Conservation (phyloP, 2,888 invertebrate genomes). For the Tinea semifulvella region DNA sequence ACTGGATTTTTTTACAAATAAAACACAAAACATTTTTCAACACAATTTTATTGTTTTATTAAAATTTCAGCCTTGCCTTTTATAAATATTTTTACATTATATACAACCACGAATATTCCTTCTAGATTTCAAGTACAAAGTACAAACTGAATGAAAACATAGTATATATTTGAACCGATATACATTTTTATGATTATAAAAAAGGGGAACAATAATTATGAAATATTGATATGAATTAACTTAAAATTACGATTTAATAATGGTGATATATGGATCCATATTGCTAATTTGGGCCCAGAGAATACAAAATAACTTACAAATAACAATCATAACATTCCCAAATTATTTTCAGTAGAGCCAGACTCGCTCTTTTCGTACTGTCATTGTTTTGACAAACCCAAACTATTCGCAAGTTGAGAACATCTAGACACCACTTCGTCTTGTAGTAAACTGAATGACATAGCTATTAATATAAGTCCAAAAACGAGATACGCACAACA, state of each 20-base stretch:
- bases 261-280: conserved; percentile 25
- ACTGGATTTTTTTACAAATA: too few species aligned
- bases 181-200: too few species aligned
- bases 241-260: too few species aligned
- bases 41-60: conserved; percentile 66
- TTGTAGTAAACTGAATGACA: conserved; percentile 85
- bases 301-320: conserved; percentile 34
- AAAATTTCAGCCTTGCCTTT: conserved; percentile 66
- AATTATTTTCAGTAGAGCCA: conserved; percentile 52
- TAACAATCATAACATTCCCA: conserved; percentile 63
- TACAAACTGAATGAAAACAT: neutral
- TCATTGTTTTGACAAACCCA: conserved; percentile 73
- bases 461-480: conserved; percentile 82
- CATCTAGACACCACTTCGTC: conserved; percentile 81
- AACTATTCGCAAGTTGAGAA: conserved; percentile 73
- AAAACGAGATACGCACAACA: conserved; percentile 82
- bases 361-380: conserved; percentile 61
- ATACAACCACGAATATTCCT: conserved; percentile 15
- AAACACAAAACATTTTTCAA: conserved; percentile 29
- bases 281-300: conserved; percentile 27
- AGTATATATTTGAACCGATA: neutral
- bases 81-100: conserved; percentile 59
- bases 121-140: conserved; percentile 4
- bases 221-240: too few species aligned
- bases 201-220: too few species aligned